Evolutionary conservation across 1,140 invertebrate genomes (phyloP).

Genomic region (Artemia franciscana): DNA sequence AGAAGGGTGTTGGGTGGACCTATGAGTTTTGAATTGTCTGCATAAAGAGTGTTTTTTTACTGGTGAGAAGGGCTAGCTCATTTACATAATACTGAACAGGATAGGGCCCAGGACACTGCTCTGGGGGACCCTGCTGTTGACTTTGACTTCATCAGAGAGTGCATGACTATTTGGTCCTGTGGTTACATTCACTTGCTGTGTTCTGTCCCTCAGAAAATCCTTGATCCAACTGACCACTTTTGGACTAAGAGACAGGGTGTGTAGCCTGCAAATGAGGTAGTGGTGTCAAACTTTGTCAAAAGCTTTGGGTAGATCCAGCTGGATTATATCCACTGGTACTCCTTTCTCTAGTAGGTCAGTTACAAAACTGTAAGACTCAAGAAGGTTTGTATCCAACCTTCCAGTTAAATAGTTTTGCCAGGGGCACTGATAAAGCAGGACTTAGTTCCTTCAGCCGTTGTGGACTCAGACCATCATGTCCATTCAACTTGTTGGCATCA

Average conservation of each 20-base stretch:
- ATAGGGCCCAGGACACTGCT: not conserved
- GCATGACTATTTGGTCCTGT: not conserved
- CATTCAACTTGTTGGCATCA: not conserved
- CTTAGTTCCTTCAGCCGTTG: not conserved
- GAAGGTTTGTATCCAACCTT: not conserved
- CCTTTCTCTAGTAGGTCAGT: too few relatives aligned
- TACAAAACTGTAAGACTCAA: too few relatives aligned
- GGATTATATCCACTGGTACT: too few relatives aligned
- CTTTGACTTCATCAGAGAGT: not conserved
- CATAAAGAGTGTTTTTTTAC: too few relatives aligned
- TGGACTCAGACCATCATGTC: not conserved
- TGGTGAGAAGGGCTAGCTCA: too few relatives aligned
- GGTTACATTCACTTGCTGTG: not conserved
- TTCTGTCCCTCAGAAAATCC: not conserved
- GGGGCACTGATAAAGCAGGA: not conserved
- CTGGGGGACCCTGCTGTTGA: not conserved
- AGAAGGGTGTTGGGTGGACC: too few relatives aligned
- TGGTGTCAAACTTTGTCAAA: too few relatives aligned
- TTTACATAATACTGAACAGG: not conserved
- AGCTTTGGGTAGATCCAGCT: too few relatives aligned
- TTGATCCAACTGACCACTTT: too few relatives aligned
- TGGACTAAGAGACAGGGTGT: too few relatives aligned
- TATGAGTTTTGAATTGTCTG: too few relatives aligned
- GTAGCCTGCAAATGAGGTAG: too few relatives aligned
- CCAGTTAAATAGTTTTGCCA: not conserved